Evolutionary conservation across 2,797 vertebrate genomes (phyloP).

Genomic region (Amphiprion clarkii): DNA sequence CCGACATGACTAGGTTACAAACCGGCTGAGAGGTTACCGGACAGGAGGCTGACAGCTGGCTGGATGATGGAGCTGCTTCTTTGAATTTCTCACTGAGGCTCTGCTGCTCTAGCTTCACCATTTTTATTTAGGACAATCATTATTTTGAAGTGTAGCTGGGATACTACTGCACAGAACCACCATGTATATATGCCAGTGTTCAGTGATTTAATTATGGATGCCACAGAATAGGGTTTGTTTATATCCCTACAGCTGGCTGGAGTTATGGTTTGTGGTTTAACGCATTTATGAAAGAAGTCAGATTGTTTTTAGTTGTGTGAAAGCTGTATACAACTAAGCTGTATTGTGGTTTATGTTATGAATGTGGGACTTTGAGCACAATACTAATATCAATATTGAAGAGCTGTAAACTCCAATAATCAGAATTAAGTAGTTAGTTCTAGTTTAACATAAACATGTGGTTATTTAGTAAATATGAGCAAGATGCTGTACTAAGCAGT

Average conservation of each 20-base stretch:
- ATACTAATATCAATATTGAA: no score
- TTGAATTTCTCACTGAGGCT: background rate
- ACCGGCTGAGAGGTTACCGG: background rate
- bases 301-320: background rate
- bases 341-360: background rate
- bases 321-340: background rate
- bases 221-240: background rate
- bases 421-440: background rate
- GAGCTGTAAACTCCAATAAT: background rate
- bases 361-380: background rate
- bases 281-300: no score
- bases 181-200: background rate
- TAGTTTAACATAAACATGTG: background rate
- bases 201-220: background rate
- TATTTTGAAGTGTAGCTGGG: background rate
- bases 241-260: background rate
- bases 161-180: background rate
- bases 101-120: background rate
- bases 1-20: background rate
- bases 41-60: constrained; percentile 17
- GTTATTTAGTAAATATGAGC: background rate
- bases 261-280: background rate
- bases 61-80: constrained; percentile 14
- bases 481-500: background rate
- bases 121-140: background rate